These are phyloP conservation scores for Calypte anna DNA, from an alignment of 2,113 vertebrate species.

Conservation along the genomic window DNA sequence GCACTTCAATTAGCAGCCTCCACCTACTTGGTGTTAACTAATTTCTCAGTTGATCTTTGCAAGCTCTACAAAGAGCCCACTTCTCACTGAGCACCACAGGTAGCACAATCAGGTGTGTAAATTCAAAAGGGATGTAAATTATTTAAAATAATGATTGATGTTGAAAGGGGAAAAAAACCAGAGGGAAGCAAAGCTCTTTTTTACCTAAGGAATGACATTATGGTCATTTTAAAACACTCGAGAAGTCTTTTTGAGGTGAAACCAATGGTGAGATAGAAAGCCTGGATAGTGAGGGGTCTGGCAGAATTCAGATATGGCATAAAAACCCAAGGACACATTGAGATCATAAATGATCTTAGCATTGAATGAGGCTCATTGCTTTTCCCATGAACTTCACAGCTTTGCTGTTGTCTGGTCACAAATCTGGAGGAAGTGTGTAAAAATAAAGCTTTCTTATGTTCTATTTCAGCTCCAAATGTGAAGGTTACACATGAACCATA, in stretches of 20 bases:
- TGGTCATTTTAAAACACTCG: conserved; percentile 21
- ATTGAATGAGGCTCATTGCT: not conserved
- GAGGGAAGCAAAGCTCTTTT: conserved; percentile 28
- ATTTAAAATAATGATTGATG: conserved; percentile 45
- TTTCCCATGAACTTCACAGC: not conserved
- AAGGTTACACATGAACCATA: not conserved
- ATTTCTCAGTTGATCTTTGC: conserved; percentile 53
- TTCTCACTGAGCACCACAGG: conserved; percentile 42
- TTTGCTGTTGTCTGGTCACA: not conserved
- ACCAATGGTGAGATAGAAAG: not conserved
- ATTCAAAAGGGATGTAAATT: conserved; percentile 56
- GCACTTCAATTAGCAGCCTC: conserved; percentile 12
- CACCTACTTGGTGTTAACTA: not conserved
- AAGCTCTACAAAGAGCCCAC: conserved; percentile 27
- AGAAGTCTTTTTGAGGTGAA: conserved; percentile 29
- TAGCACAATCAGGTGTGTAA: conserved; percentile 20
- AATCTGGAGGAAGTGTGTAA: not conserved
- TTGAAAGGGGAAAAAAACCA: not conserved
- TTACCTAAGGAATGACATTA: conserved; percentile 11
- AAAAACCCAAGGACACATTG: not conserved
- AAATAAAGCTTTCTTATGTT: not conserved
- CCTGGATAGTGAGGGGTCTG: not conserved
- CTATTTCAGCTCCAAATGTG: not conserved
- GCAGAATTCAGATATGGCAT: not conserved
- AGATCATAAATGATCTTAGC: not conserved